Conservation (phyloP, 2,113 vertebrate genomes). For the Noturus placidus region DNA sequence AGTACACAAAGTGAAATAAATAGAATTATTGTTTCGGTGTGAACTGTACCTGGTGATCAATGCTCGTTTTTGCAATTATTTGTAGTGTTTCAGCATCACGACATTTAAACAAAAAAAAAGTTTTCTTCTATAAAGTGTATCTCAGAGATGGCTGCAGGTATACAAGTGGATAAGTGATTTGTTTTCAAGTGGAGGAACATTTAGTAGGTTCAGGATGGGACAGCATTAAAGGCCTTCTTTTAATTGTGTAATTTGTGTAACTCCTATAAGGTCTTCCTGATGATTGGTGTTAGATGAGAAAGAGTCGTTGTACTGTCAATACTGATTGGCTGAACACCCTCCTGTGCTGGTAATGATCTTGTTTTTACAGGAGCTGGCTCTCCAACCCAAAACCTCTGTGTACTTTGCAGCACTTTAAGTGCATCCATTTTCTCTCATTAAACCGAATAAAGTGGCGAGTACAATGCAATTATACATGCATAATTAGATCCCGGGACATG, state of each 20-base stretch:
- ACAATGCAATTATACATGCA: slow-evolving; percentile 65
- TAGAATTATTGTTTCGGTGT: not conserved
- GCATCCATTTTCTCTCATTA: slow-evolving; percentile 60
- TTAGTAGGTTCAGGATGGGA: not conserved
- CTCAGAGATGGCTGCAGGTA: not conserved
- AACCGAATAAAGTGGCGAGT: slow-evolving; percentile 55
- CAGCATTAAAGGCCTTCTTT: not conserved
- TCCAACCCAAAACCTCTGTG: slow-evolving; percentile 32
- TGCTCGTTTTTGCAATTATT: not conserved
- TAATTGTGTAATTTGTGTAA: not conserved
- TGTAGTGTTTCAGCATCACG: not conserved
- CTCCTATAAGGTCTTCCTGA: not conserved
- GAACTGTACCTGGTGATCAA: not conserved
- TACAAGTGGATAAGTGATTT: not conserved
- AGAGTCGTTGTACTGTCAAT: not conserved
- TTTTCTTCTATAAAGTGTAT: not conserved
- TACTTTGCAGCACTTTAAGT: slow-evolving; percentile 42
- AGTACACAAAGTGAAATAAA: not conserved
- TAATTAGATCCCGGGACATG: slow-evolving; percentile 69
- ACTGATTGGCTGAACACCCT: not conserved
- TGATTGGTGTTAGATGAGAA: not conserved
- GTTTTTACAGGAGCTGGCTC: slow-evolving; percentile 17
- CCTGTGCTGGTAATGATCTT: slow-evolving; percentile 26
- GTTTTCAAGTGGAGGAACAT: not conserved
- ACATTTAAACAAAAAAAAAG: not conserved